Evolutionary conservation across 2,888 invertebrate genomes (phyloP), one percentile per base, ranked within the genome.

Genomic region (Netelia virgata): DNA sequence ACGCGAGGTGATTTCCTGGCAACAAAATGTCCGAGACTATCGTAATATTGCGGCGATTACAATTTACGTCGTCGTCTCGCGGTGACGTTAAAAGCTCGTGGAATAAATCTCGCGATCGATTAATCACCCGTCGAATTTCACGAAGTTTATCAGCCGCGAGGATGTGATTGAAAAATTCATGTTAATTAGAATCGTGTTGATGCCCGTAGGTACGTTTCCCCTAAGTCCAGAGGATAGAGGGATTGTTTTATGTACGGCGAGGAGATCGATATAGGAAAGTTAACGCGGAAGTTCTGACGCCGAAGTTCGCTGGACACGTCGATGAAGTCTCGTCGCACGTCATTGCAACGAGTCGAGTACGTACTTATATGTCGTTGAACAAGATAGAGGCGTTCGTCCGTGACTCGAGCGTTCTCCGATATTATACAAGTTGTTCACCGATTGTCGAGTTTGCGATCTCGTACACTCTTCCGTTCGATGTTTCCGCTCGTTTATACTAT

Each of bases 341-440:
- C 70, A 18, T 50, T 55, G 68, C 28, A 10, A 18, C 47, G 36
- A 55, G 36, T 36, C 57, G 23, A 57, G 57, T 66, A 80, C n/a
- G 55, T 76, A 18, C 70, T 47, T 69, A 28, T 69, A 28, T 50
- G 36, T 10, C 50, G 73, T 63, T 28, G 76, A 47, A 70, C 75
- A 75, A 28, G 75, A 64, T 70, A 75, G 57, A 23, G 74, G 72
- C 69, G 69, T 75, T 75, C 16, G 63, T 70, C 64, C 70, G 64
- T 70, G 75, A 70, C 70, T 70, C 70, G 57, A 61, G 57, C 63
- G 55, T 75, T 82, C 70, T 82, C 59, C 75, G 70, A 82, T 82
- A 59, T 70, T 64, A 70, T 70, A 57, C 14, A 76, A 70, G 47
- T 70, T 82, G 70, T 69, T 41, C 18, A 47, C 47, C 73, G 70